Evolutionary conservation across 2,797 vertebrate genomes (phyloP).

Genomic region (Gambelia wislizenii): DNA sequence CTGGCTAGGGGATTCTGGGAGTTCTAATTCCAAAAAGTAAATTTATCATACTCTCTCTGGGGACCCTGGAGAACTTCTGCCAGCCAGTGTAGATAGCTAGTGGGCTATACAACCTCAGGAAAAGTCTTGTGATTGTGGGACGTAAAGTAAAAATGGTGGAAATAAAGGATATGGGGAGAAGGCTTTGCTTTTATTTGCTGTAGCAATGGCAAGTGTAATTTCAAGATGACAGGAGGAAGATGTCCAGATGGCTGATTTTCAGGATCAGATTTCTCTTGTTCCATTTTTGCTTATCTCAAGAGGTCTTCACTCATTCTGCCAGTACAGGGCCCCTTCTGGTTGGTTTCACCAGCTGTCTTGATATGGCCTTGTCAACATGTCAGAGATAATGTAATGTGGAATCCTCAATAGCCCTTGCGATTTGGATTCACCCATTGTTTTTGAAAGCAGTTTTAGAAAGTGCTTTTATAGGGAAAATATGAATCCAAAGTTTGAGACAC

Average conservation of each 20-base stretch:
- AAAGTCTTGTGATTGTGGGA: neutral
- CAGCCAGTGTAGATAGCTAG: neutral
- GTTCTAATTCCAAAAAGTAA: no score
- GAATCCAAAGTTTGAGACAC: no score
- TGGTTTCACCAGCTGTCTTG: neutral
- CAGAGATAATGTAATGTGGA: neutral
- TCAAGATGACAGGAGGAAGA: neutral
- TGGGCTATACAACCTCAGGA: neutral
- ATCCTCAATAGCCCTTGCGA: neutral
- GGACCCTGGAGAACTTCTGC: neutral
- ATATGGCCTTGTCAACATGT: neutral
- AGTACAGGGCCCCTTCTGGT: neutral
- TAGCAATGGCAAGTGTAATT: neutral
- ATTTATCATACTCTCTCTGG: no score
- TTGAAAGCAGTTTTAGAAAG: neutral
- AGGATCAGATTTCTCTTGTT: neutral
- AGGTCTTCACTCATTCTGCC: neutral
- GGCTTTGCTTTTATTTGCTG: neutral
- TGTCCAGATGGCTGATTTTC: slow-evolving; percentile 9
- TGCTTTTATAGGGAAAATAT: neutral
- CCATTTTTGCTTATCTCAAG: slow-evolving; percentile 16
- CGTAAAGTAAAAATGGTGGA: neutral
- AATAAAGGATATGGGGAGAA: no score
- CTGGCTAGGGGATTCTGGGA: no score
- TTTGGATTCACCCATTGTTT: neutral